Evolutionary conservation across 92 coral and sea anemone genomes (phyloP).

Genomic region (Phymanthus crucifer): DNA sequence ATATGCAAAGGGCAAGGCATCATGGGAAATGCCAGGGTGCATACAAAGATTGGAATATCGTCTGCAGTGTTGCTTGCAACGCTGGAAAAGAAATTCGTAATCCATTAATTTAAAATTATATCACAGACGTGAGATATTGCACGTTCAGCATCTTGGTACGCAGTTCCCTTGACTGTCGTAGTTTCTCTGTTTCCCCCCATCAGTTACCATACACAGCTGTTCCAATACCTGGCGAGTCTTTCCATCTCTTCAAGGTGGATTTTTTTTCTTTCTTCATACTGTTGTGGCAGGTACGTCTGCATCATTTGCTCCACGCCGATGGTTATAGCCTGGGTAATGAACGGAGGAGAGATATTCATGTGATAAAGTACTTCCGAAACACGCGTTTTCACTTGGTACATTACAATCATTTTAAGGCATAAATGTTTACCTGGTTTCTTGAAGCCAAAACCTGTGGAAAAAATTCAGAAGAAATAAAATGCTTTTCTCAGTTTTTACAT

Average conservation of each 20-base stretch:
- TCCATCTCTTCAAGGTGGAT: constrained; percentile 74
- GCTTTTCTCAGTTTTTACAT: too few relatives aligned
- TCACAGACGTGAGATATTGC: too few relatives aligned
- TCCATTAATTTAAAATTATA: too few relatives aligned
- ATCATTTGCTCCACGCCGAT: constrained; percentile 55
- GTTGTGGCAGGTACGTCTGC: constrained; percentile 54
- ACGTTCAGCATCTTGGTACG: too few relatives aligned
- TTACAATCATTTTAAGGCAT: too few relatives aligned
- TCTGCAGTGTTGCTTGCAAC: constrained; percentile 83
- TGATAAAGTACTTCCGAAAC: neutral
- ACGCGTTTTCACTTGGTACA: neutral
- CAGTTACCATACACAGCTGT: too few relatives aligned
- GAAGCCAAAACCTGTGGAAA: constrained; percentile 72
- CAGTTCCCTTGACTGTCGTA: too few relatives aligned
- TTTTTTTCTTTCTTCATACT: constrained; percentile 69
- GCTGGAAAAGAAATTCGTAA: constrained; percentile 36
- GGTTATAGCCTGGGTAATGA: constrained; percentile 81
- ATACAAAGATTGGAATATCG: constrained; percentile 91
- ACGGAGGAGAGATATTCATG: neutral
- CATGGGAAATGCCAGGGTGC: constrained; percentile 87
- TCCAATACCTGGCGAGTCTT: constrained; percentile 79
- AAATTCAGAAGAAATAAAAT: neutral
- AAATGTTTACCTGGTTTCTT: constrained; percentile 65
- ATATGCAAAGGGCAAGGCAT: constrained; percentile 82
- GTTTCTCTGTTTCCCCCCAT: too few relatives aligned